A percentile compares a stretch with the other conserved stretches of the same genome.
phyloP scores from a whole-genome alignment of 2,888 invertebrate genomes.

The Bembecia ichneumoniformis region DNA sequence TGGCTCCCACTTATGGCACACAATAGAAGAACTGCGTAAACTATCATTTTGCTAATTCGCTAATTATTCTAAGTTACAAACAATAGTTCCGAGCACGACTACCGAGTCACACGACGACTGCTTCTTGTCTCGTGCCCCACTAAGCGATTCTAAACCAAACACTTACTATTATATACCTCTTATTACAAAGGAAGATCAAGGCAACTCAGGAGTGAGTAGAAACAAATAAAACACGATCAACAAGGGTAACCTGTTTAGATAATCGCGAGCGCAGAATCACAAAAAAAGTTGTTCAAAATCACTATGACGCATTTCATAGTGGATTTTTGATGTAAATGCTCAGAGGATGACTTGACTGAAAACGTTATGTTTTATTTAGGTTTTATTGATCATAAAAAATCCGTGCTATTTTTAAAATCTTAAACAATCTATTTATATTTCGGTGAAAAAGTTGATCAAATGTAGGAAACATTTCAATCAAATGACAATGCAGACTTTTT shows the following conservation, averaged over 20 bases:
- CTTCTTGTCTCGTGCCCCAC: conserved; percentile 11
- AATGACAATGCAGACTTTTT: too few species aligned
- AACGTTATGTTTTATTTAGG: too few species aligned
- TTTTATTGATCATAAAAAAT: too few species aligned
- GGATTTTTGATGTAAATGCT: too few species aligned
- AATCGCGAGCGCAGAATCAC: neutral
- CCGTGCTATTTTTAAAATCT: too few species aligned
- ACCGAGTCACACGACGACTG: conserved; percentile 3
- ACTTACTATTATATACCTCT: conserved; percentile 22
- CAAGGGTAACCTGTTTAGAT: neutral
- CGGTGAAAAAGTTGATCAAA: too few species aligned
- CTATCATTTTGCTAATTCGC: neutral
- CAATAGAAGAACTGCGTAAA: neutral
- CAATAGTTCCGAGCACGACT: neutral
- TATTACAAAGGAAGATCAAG: conserved; percentile 9
- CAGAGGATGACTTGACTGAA: too few species aligned
- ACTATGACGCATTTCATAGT: too few species aligned
- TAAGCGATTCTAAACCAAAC: conserved; percentile 5
- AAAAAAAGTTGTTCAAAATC: too few species aligned
- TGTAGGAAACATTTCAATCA: too few species aligned
- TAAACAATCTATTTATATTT: too few species aligned
- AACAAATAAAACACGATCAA: conserved; percentile 3
- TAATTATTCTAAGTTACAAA: neutral
- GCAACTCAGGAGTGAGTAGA: conserved; percentile 3
- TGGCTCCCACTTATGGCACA: neutral